Evolutionary conservation across 2,797 vertebrate genomes (phyloP).

Genomic region (Girardinus metallicus): DNA sequence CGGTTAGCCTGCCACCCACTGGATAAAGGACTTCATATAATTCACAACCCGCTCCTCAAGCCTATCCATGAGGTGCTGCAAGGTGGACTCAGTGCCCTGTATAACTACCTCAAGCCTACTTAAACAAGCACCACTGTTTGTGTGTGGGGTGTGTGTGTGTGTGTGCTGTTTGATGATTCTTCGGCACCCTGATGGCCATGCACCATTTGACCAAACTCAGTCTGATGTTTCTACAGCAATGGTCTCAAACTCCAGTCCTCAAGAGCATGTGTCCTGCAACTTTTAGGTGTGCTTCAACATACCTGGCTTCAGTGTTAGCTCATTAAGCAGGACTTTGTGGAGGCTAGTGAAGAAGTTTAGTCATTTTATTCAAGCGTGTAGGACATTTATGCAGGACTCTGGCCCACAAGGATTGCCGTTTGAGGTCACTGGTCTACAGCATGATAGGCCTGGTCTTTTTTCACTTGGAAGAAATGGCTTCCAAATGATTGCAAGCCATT

Average conservation of each 20-base stretch:
- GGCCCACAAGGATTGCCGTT: too few species aligned
- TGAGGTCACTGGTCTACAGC: neutral
- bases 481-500: slow-evolving; percentile 89
- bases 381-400: too few species aligned
- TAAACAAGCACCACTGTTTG: slow-evolving; percentile 50
- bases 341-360: too few species aligned
- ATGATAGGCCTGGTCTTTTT: slow-evolving; percentile 79
- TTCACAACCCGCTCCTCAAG: slow-evolving; percentile 90
- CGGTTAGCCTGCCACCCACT: slow-evolving; percentile 91
- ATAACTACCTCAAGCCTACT: slow-evolving; percentile 81
- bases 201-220: slow-evolving; percentile 86
- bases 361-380: too few species aligned
- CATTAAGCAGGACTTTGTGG: too few species aligned
- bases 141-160: slow-evolving; percentile 14
- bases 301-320: too few species aligned
- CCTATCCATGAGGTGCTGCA: slow-evolving; percentile 89
- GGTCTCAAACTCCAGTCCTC: too few species aligned
- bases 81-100: slow-evolving; percentile 86
- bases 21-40: slow-evolving; percentile 94
- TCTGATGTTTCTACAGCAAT: neutral
- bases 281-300: too few species aligned
- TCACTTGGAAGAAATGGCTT: slow-evolving; percentile 80
- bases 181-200: slow-evolving; percentile 77
- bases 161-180: slow-evolving; percentile 11
- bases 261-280: too few species aligned